Evolutionary conservation across 2,888 invertebrate species (phyloP), one percentile per base, ranked within the genome.

Genomic region (Amiota minor): DNA sequence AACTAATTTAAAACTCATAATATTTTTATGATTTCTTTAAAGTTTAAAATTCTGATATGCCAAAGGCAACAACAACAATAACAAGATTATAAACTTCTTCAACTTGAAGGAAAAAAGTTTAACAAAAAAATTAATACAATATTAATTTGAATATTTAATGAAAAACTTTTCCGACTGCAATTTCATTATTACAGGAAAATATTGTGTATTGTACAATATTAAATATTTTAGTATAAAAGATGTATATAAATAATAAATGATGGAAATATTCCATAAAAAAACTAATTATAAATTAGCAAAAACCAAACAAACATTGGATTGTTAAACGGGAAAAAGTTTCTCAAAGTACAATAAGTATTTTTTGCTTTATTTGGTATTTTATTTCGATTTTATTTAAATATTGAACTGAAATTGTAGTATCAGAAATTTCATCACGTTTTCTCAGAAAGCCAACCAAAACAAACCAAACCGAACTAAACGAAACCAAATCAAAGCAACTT

Each of bases 81-180:
- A 59, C 59, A 59, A 18, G 20, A 14, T 35, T 35, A 35, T 18
- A 18, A 8, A 12, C n/a, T 18, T 18, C 23, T 18, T 16, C 12
- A 23, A 59, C 59, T 20, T 18, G 12, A 59, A 18, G 11, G 18
- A 59, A 18, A 18, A 35, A 35, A 35, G 2, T 35, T 35, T 35
- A 35, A 35, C 6, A 35, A 35, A 35, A 56, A 78, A 82, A 82
- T 84, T 84, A 79, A 84, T 82, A 82, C 83, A 79, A 84, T 82
- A 82, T 82, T 82, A 82, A 82, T 82, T 82, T 82, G 74, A 74
- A 76, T 78, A 62, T 59, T 59, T 59, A 18, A 14, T 59, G 35
- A 35, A 62, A 35, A 62, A 35, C 23, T 35, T 35, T 62, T 62
- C 45, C 59, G 4, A 18, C 45, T 35, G 35, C 14, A 14, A 35